These are phyloP conservation scores for Heterocephalus glaber DNA, from an alignment of 2,113 vertebrate species.

Conservation along the genomic window DNA sequence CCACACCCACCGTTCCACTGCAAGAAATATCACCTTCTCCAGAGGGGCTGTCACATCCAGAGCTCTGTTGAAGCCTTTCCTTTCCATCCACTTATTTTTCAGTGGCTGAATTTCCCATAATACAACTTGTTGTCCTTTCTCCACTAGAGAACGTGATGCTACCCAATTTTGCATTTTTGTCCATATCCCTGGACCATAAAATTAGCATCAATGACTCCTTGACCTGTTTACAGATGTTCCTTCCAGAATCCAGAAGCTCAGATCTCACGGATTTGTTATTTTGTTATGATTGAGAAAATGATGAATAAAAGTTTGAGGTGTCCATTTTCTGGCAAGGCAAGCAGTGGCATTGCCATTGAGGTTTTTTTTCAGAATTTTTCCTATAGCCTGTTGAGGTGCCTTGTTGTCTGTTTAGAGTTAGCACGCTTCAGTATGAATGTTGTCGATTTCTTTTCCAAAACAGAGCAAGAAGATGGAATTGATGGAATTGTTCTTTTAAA, in stretches of 20 bases:
- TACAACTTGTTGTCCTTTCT: too few species aligned
- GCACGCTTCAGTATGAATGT: neutral
- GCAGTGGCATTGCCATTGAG: neutral
- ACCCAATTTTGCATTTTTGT: too few species aligned
- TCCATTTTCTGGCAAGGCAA: neutral
- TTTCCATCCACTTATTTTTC: neutral
- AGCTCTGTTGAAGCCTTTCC: neutral
- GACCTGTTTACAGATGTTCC: neutral
- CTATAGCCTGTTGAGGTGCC: neutral
- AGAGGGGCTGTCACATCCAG: neutral
- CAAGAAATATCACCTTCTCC: neutral
- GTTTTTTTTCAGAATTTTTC: neutral
- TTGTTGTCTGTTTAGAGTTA: neutral
- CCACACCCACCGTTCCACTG: neutral
- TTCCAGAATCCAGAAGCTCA: neutral
- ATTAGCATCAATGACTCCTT: too few species aligned
- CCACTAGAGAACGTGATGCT: too few species aligned
- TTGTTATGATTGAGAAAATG: neutral
- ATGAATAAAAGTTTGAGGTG: neutral
- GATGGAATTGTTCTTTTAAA: too few species aligned
- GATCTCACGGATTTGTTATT: neutral
- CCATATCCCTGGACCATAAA: too few species aligned
- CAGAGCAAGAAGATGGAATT: neutral
- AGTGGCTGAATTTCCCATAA: neutral
- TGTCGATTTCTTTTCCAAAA: neutral